Conservation (phyloP, 2,797 vertebrate genomes). For the Darevskia mixta region DNA sequence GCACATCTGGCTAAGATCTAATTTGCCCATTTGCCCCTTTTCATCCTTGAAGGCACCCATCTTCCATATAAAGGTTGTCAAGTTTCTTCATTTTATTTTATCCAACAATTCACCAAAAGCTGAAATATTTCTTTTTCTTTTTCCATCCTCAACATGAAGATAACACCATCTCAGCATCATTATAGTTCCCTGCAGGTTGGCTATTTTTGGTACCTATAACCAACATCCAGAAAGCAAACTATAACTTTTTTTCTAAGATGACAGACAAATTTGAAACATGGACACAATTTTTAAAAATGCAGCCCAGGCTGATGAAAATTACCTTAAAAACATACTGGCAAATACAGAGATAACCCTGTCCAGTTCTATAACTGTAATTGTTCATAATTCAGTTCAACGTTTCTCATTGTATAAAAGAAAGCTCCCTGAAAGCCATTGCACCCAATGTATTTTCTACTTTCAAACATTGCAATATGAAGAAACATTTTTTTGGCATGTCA, state of each 20-base stretch:
- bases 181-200: constrained; percentile 13
- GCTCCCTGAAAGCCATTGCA: constrained; percentile 4
- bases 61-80: background rate
- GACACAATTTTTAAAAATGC: background rate
- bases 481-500: constrained; percentile 30
- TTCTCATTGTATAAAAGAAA: background rate
- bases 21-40: constrained; percentile 2
- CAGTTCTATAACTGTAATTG: background rate
- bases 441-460: constrained; percentile 3
- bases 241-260: constrained; percentile 13
- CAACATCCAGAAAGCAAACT: background rate
- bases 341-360: background rate
- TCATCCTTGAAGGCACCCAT: background rate
- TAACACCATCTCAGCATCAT: background rate
- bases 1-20: background rate
- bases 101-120: background rate
- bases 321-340: constrained; percentile 26
- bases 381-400: background rate
- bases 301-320: background rate
- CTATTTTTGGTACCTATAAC: constrained; percentile 23
- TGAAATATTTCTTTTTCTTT: constrained; percentile 1
- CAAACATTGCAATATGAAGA: constrained; percentile 14
- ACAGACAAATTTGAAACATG: background rate
- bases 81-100: constrained; percentile 13
- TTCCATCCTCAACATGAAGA: constrained; percentile 1